phyloP scores from a whole-genome alignment of 2,797 vertebrate genomes.

The Rhabdophis nuchalis region DNA sequence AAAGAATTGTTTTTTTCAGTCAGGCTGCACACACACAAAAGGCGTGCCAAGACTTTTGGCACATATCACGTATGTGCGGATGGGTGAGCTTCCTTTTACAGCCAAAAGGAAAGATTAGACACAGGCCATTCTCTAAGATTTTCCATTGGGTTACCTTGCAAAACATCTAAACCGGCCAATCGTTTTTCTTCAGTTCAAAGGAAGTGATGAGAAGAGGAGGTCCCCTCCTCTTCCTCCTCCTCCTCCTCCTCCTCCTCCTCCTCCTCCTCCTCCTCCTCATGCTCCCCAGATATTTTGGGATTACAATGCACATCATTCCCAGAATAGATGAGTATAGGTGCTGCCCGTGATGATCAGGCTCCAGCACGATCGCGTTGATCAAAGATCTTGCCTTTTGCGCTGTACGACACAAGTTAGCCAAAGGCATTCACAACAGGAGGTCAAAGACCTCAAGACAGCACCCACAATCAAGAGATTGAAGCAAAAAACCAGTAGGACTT shows the following conservation, averaged over 20 bases:
- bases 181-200: slow-evolving; percentile 52
- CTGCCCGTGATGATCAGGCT: neutral
- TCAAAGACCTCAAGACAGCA: neutral
- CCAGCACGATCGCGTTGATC: neutral
- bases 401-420: neutral
- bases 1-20: neutral
- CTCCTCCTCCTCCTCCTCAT: neutral
- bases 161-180: slow-evolving; percentile 62
- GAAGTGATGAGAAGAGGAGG: slow-evolving; percentile 28
- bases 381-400: neutral
- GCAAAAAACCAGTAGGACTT: neutral
- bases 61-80: slow-evolving; percentile 35
- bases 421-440: neutral
- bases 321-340: neutral
- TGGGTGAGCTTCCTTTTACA: slow-evolving; percentile 50
- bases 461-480: neutral
- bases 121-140: slow-evolving; percentile 56
- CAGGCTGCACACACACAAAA: slow-evolving; percentile 49
- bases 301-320: neutral
- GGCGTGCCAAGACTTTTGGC: slow-evolving; percentile 58
- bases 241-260: neutral
- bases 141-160: slow-evolving; percentile 61
- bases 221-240: too few species aligned
- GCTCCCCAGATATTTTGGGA: neutral
- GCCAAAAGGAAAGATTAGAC: slow-evolving; percentile 55